These are phyloP conservation scores for Conus betulinus DNA, from an alignment of 1,140 invertebrate species.

Conservation along the genomic window DNA sequence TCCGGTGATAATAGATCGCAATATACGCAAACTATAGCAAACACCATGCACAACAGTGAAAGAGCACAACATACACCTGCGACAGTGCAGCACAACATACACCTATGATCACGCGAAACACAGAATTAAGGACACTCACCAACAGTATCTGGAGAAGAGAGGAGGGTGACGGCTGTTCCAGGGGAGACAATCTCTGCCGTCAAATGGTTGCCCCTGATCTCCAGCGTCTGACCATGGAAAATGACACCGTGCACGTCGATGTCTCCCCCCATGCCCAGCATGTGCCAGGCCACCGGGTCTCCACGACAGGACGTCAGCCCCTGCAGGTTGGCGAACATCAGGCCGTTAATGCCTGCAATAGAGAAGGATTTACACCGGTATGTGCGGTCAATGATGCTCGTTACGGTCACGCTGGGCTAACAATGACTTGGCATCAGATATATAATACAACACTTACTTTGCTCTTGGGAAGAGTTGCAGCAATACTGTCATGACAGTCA, in stretches of 20 bases:
- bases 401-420: not conserved
- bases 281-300: constrained; percentile 66
- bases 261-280: constrained; percentile 60
- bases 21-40: too few relatives aligned
- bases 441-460: not conserved
- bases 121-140: constrained; percentile 43
- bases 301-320: constrained; percentile 61
- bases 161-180: constrained; percentile 58
- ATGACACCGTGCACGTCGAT: constrained; percentile 53
- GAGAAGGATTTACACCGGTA: not conserved
- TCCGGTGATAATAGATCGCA: too few relatives aligned
- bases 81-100: too few relatives aligned
- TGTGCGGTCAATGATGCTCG: too few relatives aligned
- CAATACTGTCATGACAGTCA: too few relatives aligned
- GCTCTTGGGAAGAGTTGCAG: too few relatives aligned
- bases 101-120: too few relatives aligned
- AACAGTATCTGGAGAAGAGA: constrained; percentile 62
- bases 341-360: constrained; percentile 61
- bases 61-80: too few relatives aligned
- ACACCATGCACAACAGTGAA: too few relatives aligned
- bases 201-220: constrained; percentile 49
- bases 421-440: not conserved
- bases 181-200: constrained; percentile 63
- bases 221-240: constrained; percentile 57
- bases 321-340: constrained; percentile 65